phyloP scores from a whole-genome alignment of 2,888 invertebrate species.

The Ephialtes manifestator region DNA sequence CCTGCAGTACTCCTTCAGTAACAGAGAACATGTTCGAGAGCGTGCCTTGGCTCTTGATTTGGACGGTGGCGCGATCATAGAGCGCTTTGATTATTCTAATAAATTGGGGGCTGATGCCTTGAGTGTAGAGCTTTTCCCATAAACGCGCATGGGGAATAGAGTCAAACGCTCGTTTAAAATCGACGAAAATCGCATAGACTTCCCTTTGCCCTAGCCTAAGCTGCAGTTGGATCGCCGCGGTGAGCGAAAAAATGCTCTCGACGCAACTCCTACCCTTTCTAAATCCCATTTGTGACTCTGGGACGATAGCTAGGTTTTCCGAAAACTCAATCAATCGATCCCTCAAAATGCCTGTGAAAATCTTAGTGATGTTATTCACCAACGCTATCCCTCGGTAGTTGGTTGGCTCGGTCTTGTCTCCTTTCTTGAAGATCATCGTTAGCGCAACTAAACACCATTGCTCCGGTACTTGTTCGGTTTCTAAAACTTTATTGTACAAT shows the following conservation, averaged over 20 bases:
- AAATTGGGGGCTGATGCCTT: too few species aligned
- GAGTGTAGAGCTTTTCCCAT: too few species aligned
- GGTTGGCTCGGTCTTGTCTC: conserved; percentile 43
- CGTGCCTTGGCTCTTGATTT: too few species aligned
- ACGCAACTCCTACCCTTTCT: conserved; percentile 55
- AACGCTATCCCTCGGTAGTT: conserved; percentile 65
- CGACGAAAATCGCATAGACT: not conserved
- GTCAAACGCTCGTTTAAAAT: too few species aligned
- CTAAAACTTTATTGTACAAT: conserved; percentile 3
- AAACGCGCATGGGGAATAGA: too few species aligned
- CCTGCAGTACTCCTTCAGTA: too few species aligned
- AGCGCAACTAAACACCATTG: conserved; percentile 43
- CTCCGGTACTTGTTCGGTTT: not conserved
- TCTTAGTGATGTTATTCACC: conserved; percentile 54
- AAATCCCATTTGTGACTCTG: conserved; percentile 58
- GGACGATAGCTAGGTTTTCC: conserved; percentile 46
- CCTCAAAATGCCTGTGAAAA: conserved; percentile 52
- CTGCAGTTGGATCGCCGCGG: too few species aligned
- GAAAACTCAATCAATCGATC: conserved; percentile 36
- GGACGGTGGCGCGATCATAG: too few species aligned
- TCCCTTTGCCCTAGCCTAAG: too few species aligned
- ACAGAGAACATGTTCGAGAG: too few species aligned
- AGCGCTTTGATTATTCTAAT: too few species aligned
- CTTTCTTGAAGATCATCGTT: conserved; percentile 63
- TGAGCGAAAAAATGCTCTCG: conserved; percentile 59